Evolutionary conservation across 37 sponge, comb jelly and placozoan species (phyloP).

Genomic region (Theonella swinhoei): DNA sequence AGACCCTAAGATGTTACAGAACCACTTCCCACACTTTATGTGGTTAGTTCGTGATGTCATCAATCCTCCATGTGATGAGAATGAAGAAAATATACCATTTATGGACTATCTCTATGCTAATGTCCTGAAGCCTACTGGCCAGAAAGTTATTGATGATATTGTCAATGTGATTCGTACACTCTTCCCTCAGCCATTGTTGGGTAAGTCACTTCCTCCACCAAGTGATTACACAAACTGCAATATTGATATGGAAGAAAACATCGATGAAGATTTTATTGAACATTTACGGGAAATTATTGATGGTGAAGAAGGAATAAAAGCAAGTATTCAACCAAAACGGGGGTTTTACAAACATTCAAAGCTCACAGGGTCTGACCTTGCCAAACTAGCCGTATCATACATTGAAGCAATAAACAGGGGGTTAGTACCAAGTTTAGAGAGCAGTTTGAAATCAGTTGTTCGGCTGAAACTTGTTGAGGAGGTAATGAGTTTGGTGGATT

Average conservation of each 20-base stretch:
- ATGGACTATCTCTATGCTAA: not conserved
- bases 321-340: not conserved
- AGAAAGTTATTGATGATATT: not conserved
- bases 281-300: too few species aligned
- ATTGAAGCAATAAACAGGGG: not conserved
- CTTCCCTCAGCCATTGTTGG: constrained; percentile 15
- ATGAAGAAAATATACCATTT: not conserved
- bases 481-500: not conserved
- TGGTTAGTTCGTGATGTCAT: constrained; percentile 29
- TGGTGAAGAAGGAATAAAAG: not conserved
- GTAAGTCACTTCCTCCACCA: constrained; percentile 3
- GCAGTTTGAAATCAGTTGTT: constrained; percentile 4
- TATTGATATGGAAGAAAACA: not conserved
- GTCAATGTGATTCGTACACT: not conserved
- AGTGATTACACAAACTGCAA: not conserved
- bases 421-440: not conserved
- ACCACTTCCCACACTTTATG: constrained; percentile 20
- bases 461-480: not conserved
- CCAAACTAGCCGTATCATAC: not conserved
- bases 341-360: not conserved
- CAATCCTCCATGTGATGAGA: not conserved
- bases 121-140: not conserved
- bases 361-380: constrained; percentile 2
- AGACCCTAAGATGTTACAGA: not conserved
- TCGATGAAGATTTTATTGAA: not conserved